Conservation (phyloP, 2,797 vertebrate genomes). For the Coranthus polyacanthus region DNA sequence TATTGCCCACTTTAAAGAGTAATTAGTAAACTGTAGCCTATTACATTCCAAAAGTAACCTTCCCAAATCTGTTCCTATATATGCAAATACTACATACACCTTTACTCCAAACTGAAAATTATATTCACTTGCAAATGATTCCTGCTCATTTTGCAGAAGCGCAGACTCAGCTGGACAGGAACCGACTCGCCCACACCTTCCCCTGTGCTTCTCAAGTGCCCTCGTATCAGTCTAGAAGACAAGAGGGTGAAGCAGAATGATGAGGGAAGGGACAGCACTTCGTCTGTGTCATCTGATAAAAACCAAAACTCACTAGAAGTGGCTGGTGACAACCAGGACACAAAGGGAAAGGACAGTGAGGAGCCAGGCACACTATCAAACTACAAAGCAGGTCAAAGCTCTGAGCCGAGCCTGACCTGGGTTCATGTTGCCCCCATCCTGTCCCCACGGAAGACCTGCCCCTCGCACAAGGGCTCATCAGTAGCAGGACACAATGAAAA, state of each 20-base stretch:
- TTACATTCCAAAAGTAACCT: too few relatives aligned
- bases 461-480: constrained; percentile 51
- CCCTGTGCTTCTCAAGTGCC: constrained; percentile 68
- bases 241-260: constrained; percentile 37
- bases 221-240: constrained; percentile 43
- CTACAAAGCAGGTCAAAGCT: constrained; percentile 74
- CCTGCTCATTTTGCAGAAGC: constrained; percentile 78
- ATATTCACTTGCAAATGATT: constrained; percentile 27
- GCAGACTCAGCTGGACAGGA: constrained; percentile 84
- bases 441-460: constrained; percentile 79
- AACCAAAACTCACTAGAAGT: constrained; percentile 20
- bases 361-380: constrained; percentile 38
- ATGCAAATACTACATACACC: not conserved
- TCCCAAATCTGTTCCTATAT: not conserved
- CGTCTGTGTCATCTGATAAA: constrained; percentile 8
- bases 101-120: not conserved
- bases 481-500: constrained; percentile 27
- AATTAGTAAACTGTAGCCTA: not conserved
- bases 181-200: constrained; percentile 73
- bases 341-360: constrained; percentile 58
- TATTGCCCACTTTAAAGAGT: too few relatives aligned
- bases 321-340: constrained; percentile 25
- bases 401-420: constrained; percentile 88
- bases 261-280: constrained; percentile 16
- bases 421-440: constrained; percentile 88